A percentile compares a stretch with the other conserved stretches of the same genome.
These are phyloP conservation scores for Holothuria scabra DNA, from an alignment of 53 echinoderm and acorn worm species.

Conservation along the genomic window DNA sequence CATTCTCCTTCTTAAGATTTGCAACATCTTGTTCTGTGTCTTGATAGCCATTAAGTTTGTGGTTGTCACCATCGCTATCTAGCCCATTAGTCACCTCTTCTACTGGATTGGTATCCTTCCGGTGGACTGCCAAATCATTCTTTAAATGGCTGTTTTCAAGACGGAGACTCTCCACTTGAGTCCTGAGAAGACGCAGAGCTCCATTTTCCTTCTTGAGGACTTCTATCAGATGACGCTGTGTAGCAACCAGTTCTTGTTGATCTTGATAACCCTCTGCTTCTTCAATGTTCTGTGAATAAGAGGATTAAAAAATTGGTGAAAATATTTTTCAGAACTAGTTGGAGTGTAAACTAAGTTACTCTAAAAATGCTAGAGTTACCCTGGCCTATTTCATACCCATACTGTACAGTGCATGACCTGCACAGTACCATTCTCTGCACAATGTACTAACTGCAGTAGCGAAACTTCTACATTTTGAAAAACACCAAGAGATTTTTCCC, in stretches of 20 bases:
- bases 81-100: slow-evolving; percentile 14
- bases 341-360: no score
- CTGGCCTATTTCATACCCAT: no score
- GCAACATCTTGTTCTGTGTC: slow-evolving; percentile 46
- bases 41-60: slow-evolving; percentile 46
- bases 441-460: no score
- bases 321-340: no score
- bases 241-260: slow-evolving; percentile 62
- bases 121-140: slow-evolving; percentile 35
- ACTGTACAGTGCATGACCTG: no score
- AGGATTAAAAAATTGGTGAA: no score
- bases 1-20: slow-evolving; percentile 65
- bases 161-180: slow-evolving; percentile 72
- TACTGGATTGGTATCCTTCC: slow-evolving; percentile 21
- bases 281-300: slow-evolving; percentile 60
- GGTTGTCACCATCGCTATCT: slow-evolving; percentile 12
- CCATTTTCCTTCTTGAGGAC: slow-evolving; percentile 74
- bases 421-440: no score
- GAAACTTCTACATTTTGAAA: no score
- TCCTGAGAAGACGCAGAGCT: slow-evolving; percentile 74
- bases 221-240: slow-evolving; percentile 78
- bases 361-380: no score
- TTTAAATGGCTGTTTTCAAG: slow-evolving; percentile 71
- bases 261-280: slow-evolving; percentile 52
- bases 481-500: no score